Evolutionary conservation across 2,888 invertebrate genomes (phyloP).

Genomic region (Sisyra terminalis): DNA sequence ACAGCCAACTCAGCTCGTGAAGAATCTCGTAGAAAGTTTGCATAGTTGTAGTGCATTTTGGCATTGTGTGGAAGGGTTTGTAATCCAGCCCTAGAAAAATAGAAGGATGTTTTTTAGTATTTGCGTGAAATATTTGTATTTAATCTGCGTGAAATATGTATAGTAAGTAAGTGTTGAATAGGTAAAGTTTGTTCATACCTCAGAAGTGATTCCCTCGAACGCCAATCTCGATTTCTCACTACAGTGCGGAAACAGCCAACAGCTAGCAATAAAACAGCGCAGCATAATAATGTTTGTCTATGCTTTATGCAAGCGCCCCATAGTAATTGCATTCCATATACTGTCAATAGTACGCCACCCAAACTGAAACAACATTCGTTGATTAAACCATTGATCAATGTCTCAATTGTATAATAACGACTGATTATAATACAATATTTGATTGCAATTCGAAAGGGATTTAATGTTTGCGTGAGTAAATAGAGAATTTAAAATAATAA

Average conservation of each 20-base stretch:
- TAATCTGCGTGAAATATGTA: slow-evolving; percentile 1
- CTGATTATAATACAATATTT: too few relatives aligned
- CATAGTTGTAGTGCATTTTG: slow-evolving; percentile 82
- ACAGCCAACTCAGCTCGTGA: slow-evolving; percentile 56
- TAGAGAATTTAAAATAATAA: too few relatives aligned
- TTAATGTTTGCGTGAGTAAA: too few relatives aligned
- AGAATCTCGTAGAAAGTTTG: slow-evolving; percentile 65
- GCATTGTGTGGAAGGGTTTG: slow-evolving; percentile 69
- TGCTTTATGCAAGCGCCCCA: slow-evolving; percentile 36
- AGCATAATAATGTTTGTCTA: slow-evolving; percentile 30
- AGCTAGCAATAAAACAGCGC: slow-evolving; percentile 39
- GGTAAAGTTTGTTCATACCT: slow-evolving; percentile 32
- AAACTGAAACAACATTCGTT: slow-evolving; percentile 36
- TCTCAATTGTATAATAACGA: too few relatives aligned
- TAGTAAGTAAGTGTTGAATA: neutral
- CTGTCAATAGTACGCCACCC: slow-evolving; percentile 62
- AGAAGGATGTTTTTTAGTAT: slow-evolving; percentile 1
- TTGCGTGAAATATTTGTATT: neutral
- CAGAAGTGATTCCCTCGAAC: slow-evolving; percentile 56
- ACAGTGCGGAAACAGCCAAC: slow-evolving; percentile 49
- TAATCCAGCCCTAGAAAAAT: slow-evolving; percentile 58
- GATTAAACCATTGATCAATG: too few relatives aligned
- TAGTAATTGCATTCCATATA: slow-evolving; percentile 51
- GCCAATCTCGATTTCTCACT: slow-evolving; percentile 60
- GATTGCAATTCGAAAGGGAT: too few relatives aligned